Conservation (phyloP, 2,888 invertebrate genomes). For the Sarcophaga caerulescens region DNA sequence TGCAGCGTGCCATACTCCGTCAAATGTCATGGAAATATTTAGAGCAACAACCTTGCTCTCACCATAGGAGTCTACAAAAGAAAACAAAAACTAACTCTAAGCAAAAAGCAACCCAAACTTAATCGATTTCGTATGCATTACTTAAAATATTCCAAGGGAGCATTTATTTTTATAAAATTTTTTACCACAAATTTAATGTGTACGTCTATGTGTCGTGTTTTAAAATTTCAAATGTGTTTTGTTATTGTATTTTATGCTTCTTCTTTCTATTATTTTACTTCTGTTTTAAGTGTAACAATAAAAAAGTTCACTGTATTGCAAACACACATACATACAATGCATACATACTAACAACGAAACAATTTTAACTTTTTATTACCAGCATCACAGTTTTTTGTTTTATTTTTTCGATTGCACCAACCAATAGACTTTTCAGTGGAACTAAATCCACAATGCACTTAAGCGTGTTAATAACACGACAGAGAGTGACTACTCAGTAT, state of each 20-base stretch:
- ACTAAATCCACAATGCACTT: conserved; percentile 36
- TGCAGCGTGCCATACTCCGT: too few relatives aligned
- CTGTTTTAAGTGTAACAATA: conserved; percentile 29
- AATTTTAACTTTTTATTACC: conserved; percentile 37
- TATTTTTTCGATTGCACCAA: too few relatives aligned
- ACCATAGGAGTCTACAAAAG: too few relatives aligned
- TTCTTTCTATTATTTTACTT: conserved; percentile 6
- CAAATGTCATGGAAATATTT: too few relatives aligned
- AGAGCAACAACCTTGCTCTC: too few relatives aligned
- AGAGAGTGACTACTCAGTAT: conserved; percentile 27
- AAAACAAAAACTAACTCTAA: too few relatives aligned
- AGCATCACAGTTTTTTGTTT: conserved; percentile 20
- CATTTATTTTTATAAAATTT: background rate
- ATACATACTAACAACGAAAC: conserved; percentile 12
- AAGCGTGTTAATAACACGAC: conserved; percentile 28
- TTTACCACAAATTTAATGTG: background rate
- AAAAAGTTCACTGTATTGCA: conserved; percentile 16
- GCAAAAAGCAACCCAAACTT: too few relatives aligned
- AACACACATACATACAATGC: background rate
- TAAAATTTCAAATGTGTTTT: conserved; percentile 15
- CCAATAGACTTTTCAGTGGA: conserved; percentile 47
- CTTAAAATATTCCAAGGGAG: too few relatives aligned
- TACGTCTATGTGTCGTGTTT: background rate
- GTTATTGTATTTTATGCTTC: conserved; percentile 15
- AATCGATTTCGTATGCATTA: too few relatives aligned